Base-by-base conservation (phyloP, 2,888 invertebrate species). In the Neoascia interrupta region DNA sequence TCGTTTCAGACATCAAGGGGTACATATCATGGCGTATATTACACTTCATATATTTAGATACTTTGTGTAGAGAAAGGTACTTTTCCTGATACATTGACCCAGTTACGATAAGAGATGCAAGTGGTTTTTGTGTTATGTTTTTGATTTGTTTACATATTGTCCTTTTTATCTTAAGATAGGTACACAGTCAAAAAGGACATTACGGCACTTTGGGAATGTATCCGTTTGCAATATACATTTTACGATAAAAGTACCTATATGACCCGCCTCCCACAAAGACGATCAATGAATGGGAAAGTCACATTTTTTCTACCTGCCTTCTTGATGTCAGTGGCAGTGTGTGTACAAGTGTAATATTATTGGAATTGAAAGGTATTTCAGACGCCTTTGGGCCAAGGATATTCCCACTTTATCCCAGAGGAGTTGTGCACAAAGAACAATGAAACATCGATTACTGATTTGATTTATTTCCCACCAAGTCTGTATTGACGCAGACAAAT, bases 1-100 rank as follows among this genome's bases (percentile, higher is more conserved):
- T n/a, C n/a, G n/a, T n/a, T n/a, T n/a, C 49, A 75, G 68, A 61
- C 54, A 61, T 28, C 54, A 49, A 69, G 54, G 54, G 49, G 54
- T 49, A 37, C 43, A 6, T 58, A 58, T 58, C 31, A 47, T 39
- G 36, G 36, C 28, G 19, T 31, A 41, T 13, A 11, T 1, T 11
- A 26, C 1, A 10, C 31, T 31, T 4, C 26, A 5, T 26, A 26
- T 26, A n/a, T 10, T 5, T 39, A 16, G 4, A 11, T 16, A 15
- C 8, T 10, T 21, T 13, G n/a, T 18, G 10, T 15, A 23, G 6
- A 18, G 58, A 39, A 45, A 60, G 51, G 53, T 31, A 43, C 26
- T 51, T 63, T 37, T 37, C 43, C 41, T 51, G 75, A 51, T 75
- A 66, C 58, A 64, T 63, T 63, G 68, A 54, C 69, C 63, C 26